phyloP scores from a whole-genome alignment of 2,888 invertebrate species.

The Chromoteleia sp. region DNA sequence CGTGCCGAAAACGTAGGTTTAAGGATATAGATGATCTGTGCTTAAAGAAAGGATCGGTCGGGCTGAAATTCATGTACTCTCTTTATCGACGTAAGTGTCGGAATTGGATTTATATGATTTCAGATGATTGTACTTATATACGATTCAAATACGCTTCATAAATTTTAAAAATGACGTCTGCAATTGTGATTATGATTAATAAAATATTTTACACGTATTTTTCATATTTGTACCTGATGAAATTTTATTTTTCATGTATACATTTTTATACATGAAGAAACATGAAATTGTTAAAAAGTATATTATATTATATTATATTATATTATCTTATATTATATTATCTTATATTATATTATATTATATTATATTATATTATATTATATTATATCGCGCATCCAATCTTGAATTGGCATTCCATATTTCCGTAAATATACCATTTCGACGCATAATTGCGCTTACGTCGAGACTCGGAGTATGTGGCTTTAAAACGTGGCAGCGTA shows the following conservation, averaged over 20 bases:
- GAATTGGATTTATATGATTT: slow-evolving; percentile 16
- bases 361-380: too few relatives aligned
- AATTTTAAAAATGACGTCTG: too few relatives aligned
- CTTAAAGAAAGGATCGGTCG: slow-evolving; percentile 19
- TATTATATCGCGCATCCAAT: not conserved
- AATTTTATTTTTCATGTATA: not conserved
- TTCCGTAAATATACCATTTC: slow-evolving; percentile 7
- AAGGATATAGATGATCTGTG: slow-evolving; percentile 49
- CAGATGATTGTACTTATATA: slow-evolving; percentile 27
- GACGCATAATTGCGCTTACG: slow-evolving; percentile 8
- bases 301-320: too few relatives aligned
- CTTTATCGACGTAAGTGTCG: slow-evolving; percentile 39
- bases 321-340: too few relatives aligned
- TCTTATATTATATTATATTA: too few relatives aligned
- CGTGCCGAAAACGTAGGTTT: slow-evolving; percentile 47
- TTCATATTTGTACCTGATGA: slow-evolving; percentile 36
- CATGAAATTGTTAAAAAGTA: too few relatives aligned
- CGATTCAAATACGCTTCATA: not conserved
- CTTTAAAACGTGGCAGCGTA: slow-evolving; percentile 3
- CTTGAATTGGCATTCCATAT: not conserved
- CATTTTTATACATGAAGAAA: too few relatives aligned
- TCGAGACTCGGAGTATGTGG: slow-evolving; percentile 24
- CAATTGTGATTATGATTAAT: not conserved
- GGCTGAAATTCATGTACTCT: slow-evolving; percentile 33
- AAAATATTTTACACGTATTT: too few relatives aligned